Percentiles rank a stretch among this genome's conserved stretches.
These are phyloP conservation scores for Nebria ingens DNA, from an alignment of 1,140 invertebrate genomes.

Conservation along the genomic window DNA sequence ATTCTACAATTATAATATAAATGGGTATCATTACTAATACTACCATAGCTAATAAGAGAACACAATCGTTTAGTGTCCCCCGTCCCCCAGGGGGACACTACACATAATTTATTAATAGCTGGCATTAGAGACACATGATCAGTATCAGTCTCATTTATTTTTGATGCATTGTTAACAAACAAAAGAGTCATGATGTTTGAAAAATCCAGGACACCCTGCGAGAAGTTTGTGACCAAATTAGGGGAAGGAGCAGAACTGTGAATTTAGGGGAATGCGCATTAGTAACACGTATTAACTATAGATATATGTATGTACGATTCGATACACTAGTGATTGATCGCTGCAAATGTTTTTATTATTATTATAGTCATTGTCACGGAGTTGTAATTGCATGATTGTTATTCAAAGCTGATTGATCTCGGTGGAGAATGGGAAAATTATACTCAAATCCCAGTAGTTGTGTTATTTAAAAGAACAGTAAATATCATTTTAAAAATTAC, in stretches of 20 bases:
- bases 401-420: too few relatives aligned
- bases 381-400: too few relatives aligned
- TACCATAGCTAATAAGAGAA: conserved; percentile 32
- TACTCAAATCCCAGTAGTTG: too few relatives aligned
- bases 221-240: too few relatives aligned
- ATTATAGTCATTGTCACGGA: too few relatives aligned
- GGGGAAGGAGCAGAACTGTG: too few relatives aligned
- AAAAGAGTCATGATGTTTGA: conserved; percentile 21
- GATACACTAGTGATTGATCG: conserved; percentile 17
- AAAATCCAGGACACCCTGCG: too few relatives aligned
- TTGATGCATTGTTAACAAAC: conserved; percentile 21
- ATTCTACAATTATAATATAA: conserved; percentile 36
- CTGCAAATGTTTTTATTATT: conserved; percentile 6
- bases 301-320: conserved; percentile 15
- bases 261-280: too few relatives aligned
- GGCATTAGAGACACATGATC: conserved; percentile 28
- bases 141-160: conserved; percentile 26
- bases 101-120: conserved; percentile 35
- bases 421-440: too few relatives aligned
- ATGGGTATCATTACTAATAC: conserved; percentile 34
- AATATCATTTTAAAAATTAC: too few relatives aligned
- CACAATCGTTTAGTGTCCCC: conserved; percentile 30
- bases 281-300: background rate
- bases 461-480: too few relatives aligned
- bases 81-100: conserved; percentile 30